A percentile compares a stretch with the other conserved stretches of the same genome.
Evolutionary conservation across 2,113 vertebrate species (phyloP).

Genomic region (Bubo scandiacus): DNA sequence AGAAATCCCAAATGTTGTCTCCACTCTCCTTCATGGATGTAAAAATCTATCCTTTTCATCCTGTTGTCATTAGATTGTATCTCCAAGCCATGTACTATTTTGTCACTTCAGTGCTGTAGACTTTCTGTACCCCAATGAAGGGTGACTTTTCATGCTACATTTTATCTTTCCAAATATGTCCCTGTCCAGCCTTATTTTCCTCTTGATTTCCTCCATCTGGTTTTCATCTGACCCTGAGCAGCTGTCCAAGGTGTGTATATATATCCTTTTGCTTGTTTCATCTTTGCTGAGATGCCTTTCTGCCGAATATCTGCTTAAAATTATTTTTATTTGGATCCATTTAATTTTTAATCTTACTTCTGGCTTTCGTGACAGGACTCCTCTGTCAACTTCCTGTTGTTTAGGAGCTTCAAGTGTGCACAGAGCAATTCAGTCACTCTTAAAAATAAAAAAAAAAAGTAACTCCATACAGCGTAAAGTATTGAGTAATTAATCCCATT

Average conservation of each 20-base stretch:
- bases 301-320: neutral
- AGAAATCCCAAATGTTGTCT: neutral
- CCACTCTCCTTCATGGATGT: neutral
- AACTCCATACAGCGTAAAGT: neutral
- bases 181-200: slow-evolving; percentile 28
- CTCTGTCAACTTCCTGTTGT: neutral
- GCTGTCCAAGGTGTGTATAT: slow-evolving; percentile 57
- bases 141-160: slow-evolving; percentile 23
- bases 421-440: neutral
- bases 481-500: neutral
- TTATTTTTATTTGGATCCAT: slow-evolving; percentile 18
- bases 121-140: neutral
- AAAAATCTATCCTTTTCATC: neutral
- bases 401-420: neutral
- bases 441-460: neutral
- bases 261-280: neutral
- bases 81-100: neutral
- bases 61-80: neutral
- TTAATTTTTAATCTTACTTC: slow-evolving; percentile 16
- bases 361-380: neutral
- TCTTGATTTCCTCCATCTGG: slow-evolving; percentile 22
- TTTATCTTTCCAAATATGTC: slow-evolving; percentile 19
- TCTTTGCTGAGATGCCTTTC: slow-evolving; percentile 24
- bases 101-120: neutral
- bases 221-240: slow-evolving; percentile 48